Percentiles rank a stretch among this genome's conserved stretches.
These are phyloP conservation scores for Martes flavigula DNA, from an alignment of 2,797 vertebrate genomes.

Conservation along the genomic window DNA sequence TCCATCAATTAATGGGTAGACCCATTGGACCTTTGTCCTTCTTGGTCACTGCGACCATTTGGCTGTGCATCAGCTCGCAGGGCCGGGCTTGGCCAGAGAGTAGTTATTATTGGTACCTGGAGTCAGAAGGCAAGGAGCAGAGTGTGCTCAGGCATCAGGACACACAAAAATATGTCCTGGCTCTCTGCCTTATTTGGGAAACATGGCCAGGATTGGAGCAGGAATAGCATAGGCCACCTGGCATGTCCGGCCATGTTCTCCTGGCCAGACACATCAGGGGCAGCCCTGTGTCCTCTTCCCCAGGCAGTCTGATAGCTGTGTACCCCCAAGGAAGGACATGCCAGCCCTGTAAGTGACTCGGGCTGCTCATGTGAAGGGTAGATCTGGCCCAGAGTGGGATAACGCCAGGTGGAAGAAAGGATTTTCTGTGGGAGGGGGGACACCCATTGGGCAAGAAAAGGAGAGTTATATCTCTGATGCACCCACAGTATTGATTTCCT, in stretches of 20 bases:
- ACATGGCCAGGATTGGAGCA: background rate
- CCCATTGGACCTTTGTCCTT: accelerated
- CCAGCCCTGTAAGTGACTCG: too few relatives aligned
- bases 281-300: background rate
- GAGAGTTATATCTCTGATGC: background rate
- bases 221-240: background rate
- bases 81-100: background rate
- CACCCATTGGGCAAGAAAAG: background rate
- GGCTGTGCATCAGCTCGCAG: background rate
- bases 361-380: background rate
- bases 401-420: background rate
- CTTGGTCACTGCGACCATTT: background rate
- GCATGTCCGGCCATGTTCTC: background rate
- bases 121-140: background rate
- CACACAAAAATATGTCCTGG: conserved; percentile 7
- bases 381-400: background rate
- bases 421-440: background rate
- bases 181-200: background rate
- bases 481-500: background rate
- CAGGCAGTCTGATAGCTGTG: background rate
- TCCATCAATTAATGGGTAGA: background rate
- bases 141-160: background rate
- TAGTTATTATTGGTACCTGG: conserved; percentile 26
- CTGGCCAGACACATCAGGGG: background rate
- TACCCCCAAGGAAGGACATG: too few relatives aligned